Base-by-base conservation (phyloP, 2,113 vertebrate species). In the Phrynosoma platyrhinos region DNA sequence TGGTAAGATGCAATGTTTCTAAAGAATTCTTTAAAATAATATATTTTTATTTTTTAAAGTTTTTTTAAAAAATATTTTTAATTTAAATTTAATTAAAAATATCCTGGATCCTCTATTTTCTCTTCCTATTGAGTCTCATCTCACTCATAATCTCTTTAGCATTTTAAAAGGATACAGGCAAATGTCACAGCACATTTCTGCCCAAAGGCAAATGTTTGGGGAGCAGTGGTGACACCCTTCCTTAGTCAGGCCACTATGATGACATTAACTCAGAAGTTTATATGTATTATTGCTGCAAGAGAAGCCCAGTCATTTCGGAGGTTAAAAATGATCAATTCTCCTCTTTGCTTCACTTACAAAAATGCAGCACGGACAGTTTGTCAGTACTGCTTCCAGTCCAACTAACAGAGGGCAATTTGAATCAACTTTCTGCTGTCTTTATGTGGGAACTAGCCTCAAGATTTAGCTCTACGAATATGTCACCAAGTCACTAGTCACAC, bases 301-400 rank as follows among this genome's bases (percentile, higher is more conserved):
- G 47, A 86, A 25, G n/a, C 32, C 74, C 27, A 40, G 79, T 47
- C 79, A 82, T n/a, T 12, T 74, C 21, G 78, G 30, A 75, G 16
- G 53, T 74, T 8, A 81, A 52, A 72, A 87, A 72, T 27, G 23
- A 27, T 87, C 72, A 82, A 64, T 87, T 42, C 52, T 81, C 10
- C 27, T 23, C 36, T 80, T 79, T 87, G 36, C 53, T 47, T n/a
- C 36, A 62, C 55, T 53, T 40, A 21, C 21, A 78, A 62, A 68
- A 86, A 82, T 78, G 20, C 10, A 47, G 27, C 30, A 21, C 27
- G n/a, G 66, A 74, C 53, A 55, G 25, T 75, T 30, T 30, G 36
- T 55, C 7, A 18, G 52, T 21, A 75, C 12, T 72, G 18, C 62
- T 64, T 85, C 14, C 79, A 36, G 64, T 85, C 14, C 79, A 36